These are phyloP conservation scores for Cremastinae sp. DNA, from an alignment of 2,888 invertebrate genomes.

Conservation along the genomic window DNA sequence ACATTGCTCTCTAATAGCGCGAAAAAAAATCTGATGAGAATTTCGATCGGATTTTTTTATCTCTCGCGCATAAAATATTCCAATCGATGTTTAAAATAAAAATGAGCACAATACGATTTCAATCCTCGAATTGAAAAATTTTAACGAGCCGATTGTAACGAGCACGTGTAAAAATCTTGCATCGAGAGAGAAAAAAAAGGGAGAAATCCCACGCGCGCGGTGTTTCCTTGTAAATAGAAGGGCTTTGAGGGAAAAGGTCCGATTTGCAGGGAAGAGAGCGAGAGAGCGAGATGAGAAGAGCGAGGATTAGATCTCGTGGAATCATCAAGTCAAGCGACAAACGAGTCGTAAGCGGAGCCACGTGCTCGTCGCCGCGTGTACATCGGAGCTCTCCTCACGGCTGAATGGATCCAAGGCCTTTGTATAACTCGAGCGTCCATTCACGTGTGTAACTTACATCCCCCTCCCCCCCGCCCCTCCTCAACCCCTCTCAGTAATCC, in stretches of 20 bases:
- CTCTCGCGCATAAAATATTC: background rate
- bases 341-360: conserved; percentile 58
- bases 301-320: conserved; percentile 55
- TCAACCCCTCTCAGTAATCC: conserved; percentile 20
- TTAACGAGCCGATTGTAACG: too few species aligned
- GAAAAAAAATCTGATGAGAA: background rate
- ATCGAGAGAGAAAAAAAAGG: conserved; percentile 11
- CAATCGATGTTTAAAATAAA: background rate
- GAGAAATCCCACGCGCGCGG: conserved; percentile 41
- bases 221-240: conserved; percentile 58
- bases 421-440: conserved; percentile 57
- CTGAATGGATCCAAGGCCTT: conserved; percentile 58
- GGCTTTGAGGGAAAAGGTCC: conserved; percentile 45
- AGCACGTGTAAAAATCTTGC: background rate
- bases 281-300: conserved; percentile 20
- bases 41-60: background rate
- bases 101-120: too few species aligned
- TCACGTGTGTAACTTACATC: conserved; percentile 62
- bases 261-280: conserved; percentile 30
- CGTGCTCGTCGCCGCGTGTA: conserved; percentile 60
- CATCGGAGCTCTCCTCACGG: conserved; percentile 49
- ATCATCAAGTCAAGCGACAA: conserved; percentile 61
- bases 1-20: background rate
- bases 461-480: too few species aligned
- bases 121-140: too few species aligned